Percentiles rank a stretch among this genome's conserved stretches.
phyloP scores from a whole-genome alignment of 2,113 vertebrate genomes.

The Apistogramma diplotaenia region DNA sequence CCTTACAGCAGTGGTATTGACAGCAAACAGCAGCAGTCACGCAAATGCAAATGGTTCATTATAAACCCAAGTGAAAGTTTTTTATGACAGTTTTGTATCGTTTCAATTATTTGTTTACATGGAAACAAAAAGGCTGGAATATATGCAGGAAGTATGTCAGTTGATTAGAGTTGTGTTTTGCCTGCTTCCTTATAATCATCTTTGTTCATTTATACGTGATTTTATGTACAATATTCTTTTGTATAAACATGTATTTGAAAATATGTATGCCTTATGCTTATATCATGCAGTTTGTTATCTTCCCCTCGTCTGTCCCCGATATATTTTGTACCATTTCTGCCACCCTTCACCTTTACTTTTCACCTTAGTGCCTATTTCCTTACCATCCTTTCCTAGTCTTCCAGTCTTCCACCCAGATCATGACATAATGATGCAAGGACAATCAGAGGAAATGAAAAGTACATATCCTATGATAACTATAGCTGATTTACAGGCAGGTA shows the following conservation, averaged over 20 bases:
- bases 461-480: slow-evolving; percentile 53
- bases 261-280: slow-evolving; percentile 73
- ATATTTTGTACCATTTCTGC: slow-evolving; percentile 35
- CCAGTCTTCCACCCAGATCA: slow-evolving; percentile 24
- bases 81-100: slow-evolving; percentile 66
- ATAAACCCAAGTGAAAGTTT: slow-evolving; percentile 52
- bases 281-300: slow-evolving; percentile 52
- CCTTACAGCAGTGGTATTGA: slow-evolving; percentile 71
- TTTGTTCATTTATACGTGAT: slow-evolving; percentile 70
- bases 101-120: slow-evolving; percentile 76
- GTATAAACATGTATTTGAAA: slow-evolving; percentile 74
- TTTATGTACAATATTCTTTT: slow-evolving; percentile 72
- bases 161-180: slow-evolving; percentile 63
- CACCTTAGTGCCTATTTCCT: slow-evolving; percentile 70
- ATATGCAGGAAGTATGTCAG: slow-evolving; percentile 66
- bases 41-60: slow-evolving; percentile 55
- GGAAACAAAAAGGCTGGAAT: slow-evolving; percentile 62
- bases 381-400: slow-evolving; percentile 39
- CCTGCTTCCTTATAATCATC: slow-evolving; percentile 49
- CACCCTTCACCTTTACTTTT: slow-evolving; percentile 38
- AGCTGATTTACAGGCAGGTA: slow-evolving; percentile 35
- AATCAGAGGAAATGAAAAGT: slow-evolving; percentile 55
- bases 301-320: slow-evolving; percentile 15
- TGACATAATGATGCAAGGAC: slow-evolving; percentile 55
- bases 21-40: slow-evolving; percentile 34